A percentile compares a stretch with the other conserved stretches of the same genome.
These are phyloP conservation scores for Sturnus vulgaris DNA, from an alignment of 2,113 vertebrate species.

Conservation along the genomic window DNA sequence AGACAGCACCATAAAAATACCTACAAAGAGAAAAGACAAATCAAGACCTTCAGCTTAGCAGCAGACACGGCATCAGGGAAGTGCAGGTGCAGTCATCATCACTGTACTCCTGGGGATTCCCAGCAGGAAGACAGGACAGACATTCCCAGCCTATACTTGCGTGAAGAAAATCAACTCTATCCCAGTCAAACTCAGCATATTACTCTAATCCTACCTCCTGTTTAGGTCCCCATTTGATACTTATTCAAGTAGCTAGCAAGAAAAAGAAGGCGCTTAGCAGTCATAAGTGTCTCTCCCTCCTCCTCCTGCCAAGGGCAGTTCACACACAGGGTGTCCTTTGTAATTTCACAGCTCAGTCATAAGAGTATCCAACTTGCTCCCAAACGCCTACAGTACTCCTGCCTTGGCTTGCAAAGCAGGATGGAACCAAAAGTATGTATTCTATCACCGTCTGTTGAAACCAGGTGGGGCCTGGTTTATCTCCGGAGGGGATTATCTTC, in stretches of 20 bases:
- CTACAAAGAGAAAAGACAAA: slow-evolving; percentile 70
- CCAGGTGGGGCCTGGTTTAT: too few species aligned
- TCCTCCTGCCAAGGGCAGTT: background rate
- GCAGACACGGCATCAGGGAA: background rate
- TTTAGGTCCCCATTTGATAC: background rate
- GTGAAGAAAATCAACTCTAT: background rate
- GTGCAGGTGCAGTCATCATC: background rate
- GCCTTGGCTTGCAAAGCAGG: too few species aligned
- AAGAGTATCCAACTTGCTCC: background rate
- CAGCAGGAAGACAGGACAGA: background rate
- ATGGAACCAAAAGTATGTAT: too few species aligned
- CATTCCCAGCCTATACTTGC: background rate
- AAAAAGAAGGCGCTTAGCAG: background rate
- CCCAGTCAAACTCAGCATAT: background rate
- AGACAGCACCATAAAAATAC: slow-evolving; percentile 89
- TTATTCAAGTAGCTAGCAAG: background rate
- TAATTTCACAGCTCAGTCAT: background rate
- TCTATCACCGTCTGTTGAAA: too few species aligned
- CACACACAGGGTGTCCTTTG: background rate
- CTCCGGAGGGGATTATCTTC: too few species aligned
- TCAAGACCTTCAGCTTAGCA: background rate
- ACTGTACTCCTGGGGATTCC: background rate
- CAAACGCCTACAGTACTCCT: background rate
- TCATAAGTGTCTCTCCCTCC: background rate
- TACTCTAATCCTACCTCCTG: background rate